phyloP scores from a whole-genome alignment of 2,113 vertebrate genomes.

The Malurus elegans region DNA sequence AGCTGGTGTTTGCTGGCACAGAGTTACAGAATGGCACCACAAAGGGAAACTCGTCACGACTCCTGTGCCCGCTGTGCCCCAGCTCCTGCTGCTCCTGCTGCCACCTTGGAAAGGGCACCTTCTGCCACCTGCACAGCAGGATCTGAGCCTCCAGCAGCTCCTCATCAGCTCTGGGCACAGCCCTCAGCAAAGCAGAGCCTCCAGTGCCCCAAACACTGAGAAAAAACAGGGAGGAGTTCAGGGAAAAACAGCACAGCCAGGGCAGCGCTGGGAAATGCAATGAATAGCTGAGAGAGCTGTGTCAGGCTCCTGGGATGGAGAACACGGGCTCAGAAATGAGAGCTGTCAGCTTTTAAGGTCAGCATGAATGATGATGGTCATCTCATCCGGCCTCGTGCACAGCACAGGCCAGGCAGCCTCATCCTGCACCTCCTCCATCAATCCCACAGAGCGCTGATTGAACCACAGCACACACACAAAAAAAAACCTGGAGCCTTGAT shows the following conservation, averaged over 20 bases:
- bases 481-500: background rate
- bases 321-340: slow-evolving; percentile 42
- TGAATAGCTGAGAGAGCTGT: slow-evolving; percentile 5
- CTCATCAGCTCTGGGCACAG: background rate
- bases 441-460: background rate
- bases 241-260: background rate
- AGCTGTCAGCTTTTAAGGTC: slow-evolving; percentile 50
- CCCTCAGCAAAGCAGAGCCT: background rate
- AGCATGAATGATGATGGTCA: slow-evolving; percentile 14
- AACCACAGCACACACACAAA: background rate
- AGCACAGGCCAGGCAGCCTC: background rate
- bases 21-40: background rate
- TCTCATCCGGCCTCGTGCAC: background rate
- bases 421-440: background rate
- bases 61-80: background rate
- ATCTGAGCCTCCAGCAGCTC: background rate
- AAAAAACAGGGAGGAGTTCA: background rate
- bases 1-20: background rate
- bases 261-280: background rate
- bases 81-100: background rate
- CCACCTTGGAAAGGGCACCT: background rate
- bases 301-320: slow-evolving; percentile 31
- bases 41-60: background rate
- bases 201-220: background rate
- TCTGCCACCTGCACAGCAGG: background rate